Evolutionary conservation across 2,888 invertebrate genomes (phyloP).

Genomic region (Petrolisthes manimaculis): DNA sequence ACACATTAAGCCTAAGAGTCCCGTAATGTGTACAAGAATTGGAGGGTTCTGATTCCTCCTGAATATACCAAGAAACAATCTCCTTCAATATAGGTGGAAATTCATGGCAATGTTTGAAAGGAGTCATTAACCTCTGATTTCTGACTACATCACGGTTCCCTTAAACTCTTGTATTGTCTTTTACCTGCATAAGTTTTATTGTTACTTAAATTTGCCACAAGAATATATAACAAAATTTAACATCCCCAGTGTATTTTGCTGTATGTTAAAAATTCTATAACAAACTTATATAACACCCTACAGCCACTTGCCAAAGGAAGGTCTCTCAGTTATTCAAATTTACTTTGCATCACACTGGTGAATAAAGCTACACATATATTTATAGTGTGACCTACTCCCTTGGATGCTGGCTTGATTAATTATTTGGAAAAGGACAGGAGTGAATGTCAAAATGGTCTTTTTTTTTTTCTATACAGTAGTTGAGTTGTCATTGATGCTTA

Average conservation of each 20-base stretch:
- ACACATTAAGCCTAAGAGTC: no score
- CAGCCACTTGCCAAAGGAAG: background rate
- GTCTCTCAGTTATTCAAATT: constrained; percentile 7
- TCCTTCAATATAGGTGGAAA: background rate
- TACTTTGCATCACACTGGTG: constrained; percentile 33
- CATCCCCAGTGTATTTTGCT: no score
- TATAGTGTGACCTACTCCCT: constrained; percentile 39
- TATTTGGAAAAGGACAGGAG: background rate
- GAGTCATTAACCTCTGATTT: background rate
- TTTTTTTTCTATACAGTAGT: no score
- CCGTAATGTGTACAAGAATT: no score
- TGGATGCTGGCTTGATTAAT: constrained; percentile 35
- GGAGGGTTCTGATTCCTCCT: no score
- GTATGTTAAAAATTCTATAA: background rate
- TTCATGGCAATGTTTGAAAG: no score
- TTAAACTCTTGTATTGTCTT: no score
- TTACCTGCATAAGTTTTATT: no score
- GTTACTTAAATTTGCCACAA: no score
- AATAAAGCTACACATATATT: constrained; percentile 39
- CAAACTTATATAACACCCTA: background rate
- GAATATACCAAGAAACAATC: background rate
- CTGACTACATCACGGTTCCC: background rate
- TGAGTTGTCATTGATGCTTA: no score
- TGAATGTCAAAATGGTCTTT: background rate
- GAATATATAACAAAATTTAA: no score